Conservation (phyloP, 2,797 vertebrate species). For the Huso huso region DNA sequence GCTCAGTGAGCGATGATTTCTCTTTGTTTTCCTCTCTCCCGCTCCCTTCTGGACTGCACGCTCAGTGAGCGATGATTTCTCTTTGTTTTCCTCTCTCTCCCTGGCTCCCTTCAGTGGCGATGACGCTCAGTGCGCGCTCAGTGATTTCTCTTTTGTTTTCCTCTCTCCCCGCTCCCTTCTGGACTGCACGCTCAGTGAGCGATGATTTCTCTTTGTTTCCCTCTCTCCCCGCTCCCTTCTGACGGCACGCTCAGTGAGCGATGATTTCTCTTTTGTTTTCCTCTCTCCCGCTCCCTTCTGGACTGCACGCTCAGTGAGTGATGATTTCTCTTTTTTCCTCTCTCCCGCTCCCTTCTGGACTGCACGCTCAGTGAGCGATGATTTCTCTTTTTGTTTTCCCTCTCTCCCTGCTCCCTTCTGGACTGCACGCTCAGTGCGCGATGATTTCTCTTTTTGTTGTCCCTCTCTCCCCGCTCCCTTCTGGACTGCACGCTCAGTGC, state of each 20-base stretch:
- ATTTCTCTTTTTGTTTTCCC: constrained; percentile 52
- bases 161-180: too few species aligned
- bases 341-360: constrained; percentile 43
- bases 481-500: constrained; percentile 75
- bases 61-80: constrained; percentile 96
- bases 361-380: constrained; percentile 87
- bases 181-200: too few species aligned
- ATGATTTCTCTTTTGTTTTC: constrained; percentile 35
- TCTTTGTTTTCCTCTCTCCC: constrained; percentile 29
- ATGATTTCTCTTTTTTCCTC: constrained; percentile 65
- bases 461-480: constrained; percentile 35
- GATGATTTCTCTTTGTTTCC: too few species aligned
- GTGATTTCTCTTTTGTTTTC: too few species aligned
- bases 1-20: constrained; percentile 92
- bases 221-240: too few species aligned
- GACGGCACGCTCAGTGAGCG: too few species aligned
- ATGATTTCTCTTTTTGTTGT: constrained; percentile 66
- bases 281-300: constrained; percentile 38
- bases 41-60: constrained; percentile 53
- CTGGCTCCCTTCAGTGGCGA: too few species aligned
- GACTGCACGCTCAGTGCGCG: constrained; percentile 80
- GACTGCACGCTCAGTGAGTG: constrained; percentile 80
- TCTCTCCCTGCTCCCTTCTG: constrained; percentile 38
- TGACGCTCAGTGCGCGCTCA: too few species aligned
- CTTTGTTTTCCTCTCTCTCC: constrained; percentile 45